Evolutionary conservation across 2,888 invertebrate species (phyloP).

Genomic region (Xestia c-nigrum): DNA sequence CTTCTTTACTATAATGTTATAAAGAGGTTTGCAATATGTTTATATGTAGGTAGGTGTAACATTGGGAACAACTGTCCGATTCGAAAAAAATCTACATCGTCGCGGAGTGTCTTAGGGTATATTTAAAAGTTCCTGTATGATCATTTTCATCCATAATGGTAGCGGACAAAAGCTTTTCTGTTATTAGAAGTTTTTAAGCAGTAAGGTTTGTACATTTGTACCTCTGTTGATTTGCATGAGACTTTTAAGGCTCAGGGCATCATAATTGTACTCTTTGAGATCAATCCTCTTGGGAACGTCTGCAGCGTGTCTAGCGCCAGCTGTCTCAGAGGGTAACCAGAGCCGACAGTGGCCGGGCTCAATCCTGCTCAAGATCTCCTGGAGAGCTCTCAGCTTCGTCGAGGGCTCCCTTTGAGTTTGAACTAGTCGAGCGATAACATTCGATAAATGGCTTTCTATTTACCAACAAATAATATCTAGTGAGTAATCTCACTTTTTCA

Average conservation of each 20-base stretch:
- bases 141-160: background rate
- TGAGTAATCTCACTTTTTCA: background rate
- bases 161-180: background rate
- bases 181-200: background rate
- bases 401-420: background rate
- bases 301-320: background rate
- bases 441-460: background rate
- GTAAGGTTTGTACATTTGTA: background rate
- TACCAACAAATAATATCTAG: background rate
- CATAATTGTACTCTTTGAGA: background rate
- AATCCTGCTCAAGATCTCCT: background rate
- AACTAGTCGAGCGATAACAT: constrained; percentile 3
- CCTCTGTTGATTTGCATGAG: background rate
- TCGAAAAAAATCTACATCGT: background rate
- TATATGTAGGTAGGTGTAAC: background rate
- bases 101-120: background rate
- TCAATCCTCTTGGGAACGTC: background rate
- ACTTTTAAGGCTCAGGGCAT: background rate
- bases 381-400: background rate
- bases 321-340: background rate
- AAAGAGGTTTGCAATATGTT: background rate
- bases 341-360: background rate
- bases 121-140: background rate
- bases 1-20: background rate
- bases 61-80: background rate